Evolutionary conservation across 2,797 vertebrate genomes (phyloP), one percentile per base, ranked within the genome.

Genomic region (Heliangelus exortis): DNA sequence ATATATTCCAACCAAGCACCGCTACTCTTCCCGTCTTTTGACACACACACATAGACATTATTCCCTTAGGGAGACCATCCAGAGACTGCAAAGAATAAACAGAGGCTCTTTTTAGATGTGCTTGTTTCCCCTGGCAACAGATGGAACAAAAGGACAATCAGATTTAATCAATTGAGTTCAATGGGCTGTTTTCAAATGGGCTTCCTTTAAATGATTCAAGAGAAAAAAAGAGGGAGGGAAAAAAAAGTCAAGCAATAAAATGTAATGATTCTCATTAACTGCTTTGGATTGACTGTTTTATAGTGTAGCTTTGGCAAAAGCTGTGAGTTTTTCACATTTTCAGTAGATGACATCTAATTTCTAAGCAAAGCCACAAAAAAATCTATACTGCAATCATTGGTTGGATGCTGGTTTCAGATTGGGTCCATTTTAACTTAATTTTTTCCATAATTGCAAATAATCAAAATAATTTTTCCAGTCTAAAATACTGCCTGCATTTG

Each of bases 81-180:
- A 25, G 2, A 71, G 78, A 13, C 50, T 7, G 47, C n/a, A 51
- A 72, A 78, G 50, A 75, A n/a, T 36, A 71, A 87, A 75, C 3
- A 3, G 28, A 83, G 23, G n/a, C 22, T 69, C 54, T 75, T 87
- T 78, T 58, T 5, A 47, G 73, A 87, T 31, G 33, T 31, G 22
- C 77, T 72, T 2, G 61, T 96, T 94, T 95, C 90, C 83, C 92
- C 39, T 72, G 62, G 95, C 76, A 96, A 83, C 84, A 63, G 62
- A 13, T 53, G 69, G 54, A 68, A 78, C 41, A 87, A 86, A 85
- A 91, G 69, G 79, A 89, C 82, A 96, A 83, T 66, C 82, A 80
- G 41, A 92, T 71, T 87, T 74, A 74, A 91, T 92, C 66, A 54
- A 91, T n/a, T 76, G 31, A 88, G 91, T 74, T 73, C 84, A 58